phyloP scores from a whole-genome alignment of 2,113 vertebrate species.

The Spilogale gracilis region DNA sequence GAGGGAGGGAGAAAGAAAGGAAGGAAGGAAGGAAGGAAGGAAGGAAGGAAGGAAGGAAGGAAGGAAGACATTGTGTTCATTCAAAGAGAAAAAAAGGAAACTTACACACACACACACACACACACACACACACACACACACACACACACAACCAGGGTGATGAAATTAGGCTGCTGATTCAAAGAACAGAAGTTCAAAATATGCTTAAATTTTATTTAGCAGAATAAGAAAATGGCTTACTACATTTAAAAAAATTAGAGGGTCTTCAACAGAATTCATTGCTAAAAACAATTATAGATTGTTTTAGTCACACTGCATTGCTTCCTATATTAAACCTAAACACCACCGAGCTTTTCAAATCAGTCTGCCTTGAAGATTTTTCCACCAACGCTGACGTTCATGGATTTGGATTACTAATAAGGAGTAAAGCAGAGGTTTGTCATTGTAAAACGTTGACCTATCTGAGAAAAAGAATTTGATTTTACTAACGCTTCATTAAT shows the following conservation, averaged over 20 bases:
- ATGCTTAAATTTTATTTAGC: neutral
- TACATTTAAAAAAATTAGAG: slow-evolving; percentile 30
- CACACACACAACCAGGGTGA: neutral
- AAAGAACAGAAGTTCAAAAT: slow-evolving; percentile 18
- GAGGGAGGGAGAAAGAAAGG: too few species aligned
- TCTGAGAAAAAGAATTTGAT: slow-evolving; percentile 45
- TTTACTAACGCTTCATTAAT: slow-evolving; percentile 73
- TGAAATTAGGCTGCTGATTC: slow-evolving; percentile 46
- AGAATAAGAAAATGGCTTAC: neutral
- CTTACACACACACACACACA: neutral
- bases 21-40: too few species aligned
- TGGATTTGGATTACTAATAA: slow-evolving; percentile 18
- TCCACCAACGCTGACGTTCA: slow-evolving; percentile 8
- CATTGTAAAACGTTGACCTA: slow-evolving; percentile 48
- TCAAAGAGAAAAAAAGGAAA: neutral
- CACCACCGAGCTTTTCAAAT: slow-evolving; percentile 1
- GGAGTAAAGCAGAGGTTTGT: neutral
- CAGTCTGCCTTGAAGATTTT: slow-evolving; percentile 4
- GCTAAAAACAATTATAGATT: slow-evolving; percentile 23
- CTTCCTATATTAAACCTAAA: slow-evolving; percentile 1
- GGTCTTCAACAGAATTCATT: neutral
- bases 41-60: too few species aligned
- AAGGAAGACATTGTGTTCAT: neutral
- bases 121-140: neutral
- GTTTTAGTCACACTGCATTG: slow-evolving; percentile 51